phyloP scores from a whole-genome alignment of 2,888 invertebrate species.

The Drosophila maculinotata region DNA sequence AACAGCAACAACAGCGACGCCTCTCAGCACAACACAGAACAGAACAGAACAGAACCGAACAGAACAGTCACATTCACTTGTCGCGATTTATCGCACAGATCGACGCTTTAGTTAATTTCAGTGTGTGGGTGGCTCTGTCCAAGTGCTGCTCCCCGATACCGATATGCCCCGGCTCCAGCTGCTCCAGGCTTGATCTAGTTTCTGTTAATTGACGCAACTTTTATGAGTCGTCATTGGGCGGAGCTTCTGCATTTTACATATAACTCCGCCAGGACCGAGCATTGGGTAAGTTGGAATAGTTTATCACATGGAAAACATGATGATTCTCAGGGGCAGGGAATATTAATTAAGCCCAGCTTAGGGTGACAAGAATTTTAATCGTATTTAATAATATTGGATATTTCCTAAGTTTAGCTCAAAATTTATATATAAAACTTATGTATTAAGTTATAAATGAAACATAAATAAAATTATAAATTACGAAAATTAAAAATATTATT shows the following conservation, averaged over 20 bases:
- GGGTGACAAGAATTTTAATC: too few species aligned
- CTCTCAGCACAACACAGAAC: slow-evolving; percentile 1
- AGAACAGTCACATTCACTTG: slow-evolving; percentile 53
- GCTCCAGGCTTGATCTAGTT: slow-evolving; percentile 59
- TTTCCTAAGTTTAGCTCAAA: too few species aligned
- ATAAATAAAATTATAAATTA: too few species aligned
- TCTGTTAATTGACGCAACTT: slow-evolving; percentile 73
- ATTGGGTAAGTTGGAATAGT: slow-evolving; percentile 72
- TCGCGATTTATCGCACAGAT: slow-evolving; percentile 77
- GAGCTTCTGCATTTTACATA: slow-evolving; percentile 60
- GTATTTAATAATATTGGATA: too few species aligned
- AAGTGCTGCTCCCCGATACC: slow-evolving; percentile 1
- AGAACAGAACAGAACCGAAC: neutral
- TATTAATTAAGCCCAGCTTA: neutral
- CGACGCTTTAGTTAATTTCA: slow-evolving; percentile 74
- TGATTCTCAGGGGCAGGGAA: neutral
- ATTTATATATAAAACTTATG: neutral
- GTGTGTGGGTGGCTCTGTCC: slow-evolving; percentile 67
- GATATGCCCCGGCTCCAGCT: slow-evolving; percentile 1
- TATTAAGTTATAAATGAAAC: neutral
- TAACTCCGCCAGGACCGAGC: too few species aligned
- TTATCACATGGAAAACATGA: slow-evolving; percentile 55
- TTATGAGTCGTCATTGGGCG: slow-evolving; percentile 62
- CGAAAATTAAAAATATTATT: too few species aligned
- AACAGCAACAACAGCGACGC: neutral